Evolutionary conservation across 2,113 vertebrate species (phyloP).

Genomic region (Chrysochloris asiatica): DNA sequence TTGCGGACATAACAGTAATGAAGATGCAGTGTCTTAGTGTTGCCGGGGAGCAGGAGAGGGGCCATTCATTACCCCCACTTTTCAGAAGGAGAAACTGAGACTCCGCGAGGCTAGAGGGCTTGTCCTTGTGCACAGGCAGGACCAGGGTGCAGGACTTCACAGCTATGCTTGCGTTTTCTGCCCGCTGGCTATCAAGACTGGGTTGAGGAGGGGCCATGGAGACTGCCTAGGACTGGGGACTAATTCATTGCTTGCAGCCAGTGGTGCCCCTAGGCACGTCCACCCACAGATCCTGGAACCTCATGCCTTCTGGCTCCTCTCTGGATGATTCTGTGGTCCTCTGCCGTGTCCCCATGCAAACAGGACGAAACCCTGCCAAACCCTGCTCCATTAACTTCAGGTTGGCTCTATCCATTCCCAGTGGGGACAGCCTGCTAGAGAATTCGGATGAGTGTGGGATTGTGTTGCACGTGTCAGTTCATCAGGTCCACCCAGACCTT

Average conservation of each 20-base stretch:
- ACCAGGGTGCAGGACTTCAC: accelerated
- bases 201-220: accelerated
- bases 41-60: neutral
- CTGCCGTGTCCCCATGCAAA: no score
- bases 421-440: neutral
- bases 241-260: accelerated
- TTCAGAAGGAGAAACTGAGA: neutral
- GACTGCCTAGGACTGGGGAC: neutral
- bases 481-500: neutral
- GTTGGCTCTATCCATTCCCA: neutral
- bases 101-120: neutral
- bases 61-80: no score
- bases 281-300: neutral
- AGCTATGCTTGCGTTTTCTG: accelerated
- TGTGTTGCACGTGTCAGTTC: accelerated
- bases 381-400: no score
- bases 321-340: no score
- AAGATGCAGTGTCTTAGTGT: no score
- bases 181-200: accelerated
- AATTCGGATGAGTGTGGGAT: accelerated
- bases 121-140: accelerated
- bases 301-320: no score
- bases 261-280: no score
- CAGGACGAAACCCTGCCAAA: no score
- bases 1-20: no score